These are phyloP conservation scores for Hylaeus volcanicus DNA, from an alignment of 1,140 invertebrate species.

Conservation along the genomic window DNA sequence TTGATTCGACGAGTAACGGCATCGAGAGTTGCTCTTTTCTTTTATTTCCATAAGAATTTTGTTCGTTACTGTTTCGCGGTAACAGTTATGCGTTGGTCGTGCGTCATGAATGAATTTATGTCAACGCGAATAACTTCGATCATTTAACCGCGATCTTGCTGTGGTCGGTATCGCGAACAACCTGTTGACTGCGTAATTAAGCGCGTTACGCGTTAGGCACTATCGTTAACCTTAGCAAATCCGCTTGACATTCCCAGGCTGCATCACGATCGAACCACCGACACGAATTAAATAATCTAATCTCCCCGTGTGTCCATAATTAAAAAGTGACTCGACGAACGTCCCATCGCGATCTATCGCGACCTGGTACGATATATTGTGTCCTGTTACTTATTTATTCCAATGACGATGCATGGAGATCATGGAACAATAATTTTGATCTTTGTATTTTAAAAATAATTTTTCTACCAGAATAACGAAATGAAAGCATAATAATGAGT, in stretches of 20 bases:
- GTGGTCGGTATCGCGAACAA: constrained; percentile 13
- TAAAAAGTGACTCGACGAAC: constrained; percentile 2
- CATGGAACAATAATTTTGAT: too few species aligned
- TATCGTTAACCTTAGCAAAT: constrained; percentile 9
- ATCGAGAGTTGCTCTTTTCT: too few species aligned
- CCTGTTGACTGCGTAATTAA: constrained; percentile 51
- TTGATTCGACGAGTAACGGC: too few species aligned
- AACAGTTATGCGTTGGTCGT: not conserved
- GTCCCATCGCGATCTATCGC: not conserved
- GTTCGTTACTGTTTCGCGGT: too few species aligned
- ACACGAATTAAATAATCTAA: constrained; percentile 35
- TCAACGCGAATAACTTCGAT: not conserved
- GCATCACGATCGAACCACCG: constrained; percentile 8
- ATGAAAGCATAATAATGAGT: too few species aligned
- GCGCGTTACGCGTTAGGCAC: constrained; percentile 15
- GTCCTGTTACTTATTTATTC: too few species aligned
- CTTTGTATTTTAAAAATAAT: too few species aligned
- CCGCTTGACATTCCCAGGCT: constrained; percentile 23
- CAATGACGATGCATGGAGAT: too few species aligned
- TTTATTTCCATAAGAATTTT: too few species aligned
- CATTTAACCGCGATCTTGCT: not conserved
- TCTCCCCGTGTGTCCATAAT: not conserved
- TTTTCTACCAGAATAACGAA: too few species aligned
- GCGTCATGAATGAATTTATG: not conserved
- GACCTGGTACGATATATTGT: too few species aligned